phyloP scores from a whole-genome alignment of 2,888 invertebrate genomes.

The Conistra vaccinii region DNA sequence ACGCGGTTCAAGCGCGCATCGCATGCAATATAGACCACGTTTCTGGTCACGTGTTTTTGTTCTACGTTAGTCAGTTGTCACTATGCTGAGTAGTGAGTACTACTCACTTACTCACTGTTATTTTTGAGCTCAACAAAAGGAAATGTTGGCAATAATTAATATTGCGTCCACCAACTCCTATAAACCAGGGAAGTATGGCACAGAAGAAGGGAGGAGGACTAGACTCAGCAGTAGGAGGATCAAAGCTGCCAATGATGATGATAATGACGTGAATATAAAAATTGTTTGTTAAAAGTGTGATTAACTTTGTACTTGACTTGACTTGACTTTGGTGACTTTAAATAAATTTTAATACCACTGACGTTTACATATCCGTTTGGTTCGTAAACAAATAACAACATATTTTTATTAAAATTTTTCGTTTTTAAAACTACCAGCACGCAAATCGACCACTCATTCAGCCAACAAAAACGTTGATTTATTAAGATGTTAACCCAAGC shows the following conservation, averaged over 20 bases:
- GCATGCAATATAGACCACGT: slow-evolving; percentile 46
- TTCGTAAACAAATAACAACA: slow-evolving; percentile 18
- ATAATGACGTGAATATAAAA: neutral
- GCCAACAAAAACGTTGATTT: neutral
- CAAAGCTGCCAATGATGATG: neutral
- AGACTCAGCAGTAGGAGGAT: neutral
- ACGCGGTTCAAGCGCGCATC: slow-evolving; percentile 23
- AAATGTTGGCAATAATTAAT: slow-evolving; percentile 5
- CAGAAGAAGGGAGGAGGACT: neutral
- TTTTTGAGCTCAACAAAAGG: slow-evolving; percentile 20
- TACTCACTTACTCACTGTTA: slow-evolving; percentile 27
- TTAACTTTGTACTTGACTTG: neutral
- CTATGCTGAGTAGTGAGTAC: slow-evolving; percentile 13
- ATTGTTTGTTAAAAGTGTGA: neutral
- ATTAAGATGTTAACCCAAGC: neutral
- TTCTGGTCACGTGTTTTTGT: slow-evolving; percentile 52
- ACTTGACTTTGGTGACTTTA: slow-evolving; percentile 10
- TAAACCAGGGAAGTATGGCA: neutral
- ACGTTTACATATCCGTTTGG: neutral
- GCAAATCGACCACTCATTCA: neutral
- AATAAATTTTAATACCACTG: neutral
- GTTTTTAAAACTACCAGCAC: neutral
- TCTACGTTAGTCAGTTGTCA: slow-evolving; percentile 50
- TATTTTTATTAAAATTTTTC: neutral
- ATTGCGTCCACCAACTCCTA: neutral